These are phyloP conservation scores for Polyommatus iphigenia DNA, from an alignment of 2,888 invertebrate species.

Conservation along the genomic window DNA sequence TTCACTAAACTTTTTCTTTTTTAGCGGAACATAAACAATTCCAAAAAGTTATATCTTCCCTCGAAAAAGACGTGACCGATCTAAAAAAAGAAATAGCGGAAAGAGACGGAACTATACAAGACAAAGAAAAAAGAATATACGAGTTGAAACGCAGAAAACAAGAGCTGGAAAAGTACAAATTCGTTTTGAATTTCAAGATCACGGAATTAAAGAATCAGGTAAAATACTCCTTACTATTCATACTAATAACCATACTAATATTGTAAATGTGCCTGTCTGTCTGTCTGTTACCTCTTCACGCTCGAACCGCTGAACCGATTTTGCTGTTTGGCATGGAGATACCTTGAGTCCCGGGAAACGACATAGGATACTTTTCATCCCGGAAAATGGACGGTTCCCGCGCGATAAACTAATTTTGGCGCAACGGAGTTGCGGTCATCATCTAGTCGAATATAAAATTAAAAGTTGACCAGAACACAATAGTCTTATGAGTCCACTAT, in stretches of 20 bases:
- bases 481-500: background rate
- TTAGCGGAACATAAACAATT: slow-evolving; percentile 85
- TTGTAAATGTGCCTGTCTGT: no score
- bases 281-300: no score
- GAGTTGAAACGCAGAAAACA: slow-evolving; percentile 91
- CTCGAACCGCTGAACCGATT: no score
- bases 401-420: no score
- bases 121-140: slow-evolving; percentile 91
- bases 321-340: no score
- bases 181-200: slow-evolving; percentile 93
- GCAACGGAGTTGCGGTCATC: no score
- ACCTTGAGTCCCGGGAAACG: no score
- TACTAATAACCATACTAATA: background rate
- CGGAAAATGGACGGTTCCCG: no score
- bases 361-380: no score
- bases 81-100: slow-evolving; percentile 92
- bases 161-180: slow-evolving; percentile 95
- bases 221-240: slow-evolving; percentile 39
- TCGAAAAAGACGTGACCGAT: slow-evolving; percentile 89
- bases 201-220: slow-evolving; percentile 89
- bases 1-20: slow-evolving; percentile 38
- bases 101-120: slow-evolving; percentile 90
- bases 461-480: background rate
- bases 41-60: slow-evolving; percentile 84
- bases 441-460: slow-evolving; percentile 10